phyloP scores from a whole-genome alignment of 2,888 invertebrate species.

The Cyclophora punctaria region DNA sequence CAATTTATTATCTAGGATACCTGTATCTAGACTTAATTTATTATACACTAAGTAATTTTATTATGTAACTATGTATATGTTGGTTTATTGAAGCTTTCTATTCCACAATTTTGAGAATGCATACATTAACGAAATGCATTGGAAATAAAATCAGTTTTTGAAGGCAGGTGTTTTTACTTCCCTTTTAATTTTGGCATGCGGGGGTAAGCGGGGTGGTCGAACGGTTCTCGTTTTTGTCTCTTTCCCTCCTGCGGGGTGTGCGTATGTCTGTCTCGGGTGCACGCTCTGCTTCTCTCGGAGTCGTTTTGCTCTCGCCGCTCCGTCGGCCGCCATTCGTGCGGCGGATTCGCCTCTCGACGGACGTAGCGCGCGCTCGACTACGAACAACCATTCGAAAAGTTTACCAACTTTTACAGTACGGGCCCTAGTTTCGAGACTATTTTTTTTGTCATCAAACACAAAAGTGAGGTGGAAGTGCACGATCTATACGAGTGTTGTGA shows the following conservation, averaged over 20 bases:
- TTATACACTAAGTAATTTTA: not conserved
- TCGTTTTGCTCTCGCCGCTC: not conserved
- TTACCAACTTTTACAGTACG: slow-evolving; percentile 56
- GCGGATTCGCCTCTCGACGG: slow-evolving; percentile 44
- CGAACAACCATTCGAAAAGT: slow-evolving; percentile 57
- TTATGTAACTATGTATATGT: slow-evolving; percentile 1
- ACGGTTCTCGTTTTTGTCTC: slow-evolving; percentile 39
- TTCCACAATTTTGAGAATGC: too few relatives aligned
- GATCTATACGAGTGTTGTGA: slow-evolving; percentile 47
- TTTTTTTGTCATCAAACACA: slow-evolving; percentile 35
- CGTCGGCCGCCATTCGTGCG: slow-evolving; percentile 38
- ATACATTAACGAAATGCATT: slow-evolving; percentile 2
- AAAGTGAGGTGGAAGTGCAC: slow-evolving; percentile 59
- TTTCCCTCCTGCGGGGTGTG: slow-evolving; percentile 19
- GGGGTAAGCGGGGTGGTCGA: slow-evolving; percentile 36
- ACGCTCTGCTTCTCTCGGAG: slow-evolving; percentile 43
- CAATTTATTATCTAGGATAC: too few relatives aligned
- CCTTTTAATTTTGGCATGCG: slow-evolving; percentile 37
- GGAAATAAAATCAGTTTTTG: slow-evolving; percentile 5
- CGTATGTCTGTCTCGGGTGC: slow-evolving; percentile 34
- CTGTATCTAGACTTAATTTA: too few relatives aligned
- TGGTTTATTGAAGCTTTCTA: too few relatives aligned
- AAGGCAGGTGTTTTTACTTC: slow-evolving; percentile 45
- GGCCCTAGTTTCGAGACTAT: slow-evolving; percentile 41
- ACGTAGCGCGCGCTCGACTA: slow-evolving; percentile 36